phyloP scores from a whole-genome alignment of 2,888 invertebrate genomes.

The Pyrochroa serraticornis region DNA sequence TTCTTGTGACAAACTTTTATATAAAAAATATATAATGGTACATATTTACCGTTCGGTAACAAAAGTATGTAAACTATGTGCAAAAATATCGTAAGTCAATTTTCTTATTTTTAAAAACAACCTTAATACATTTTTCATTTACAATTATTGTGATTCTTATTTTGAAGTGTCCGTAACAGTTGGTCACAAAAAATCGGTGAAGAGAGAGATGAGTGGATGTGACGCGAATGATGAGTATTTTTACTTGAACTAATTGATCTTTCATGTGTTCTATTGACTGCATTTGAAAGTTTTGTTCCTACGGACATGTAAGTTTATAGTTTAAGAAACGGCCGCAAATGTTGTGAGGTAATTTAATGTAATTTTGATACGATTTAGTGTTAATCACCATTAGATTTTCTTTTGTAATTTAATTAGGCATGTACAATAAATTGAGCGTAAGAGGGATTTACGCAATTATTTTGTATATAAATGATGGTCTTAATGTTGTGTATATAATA shows the following conservation, averaged over 20 bases:
- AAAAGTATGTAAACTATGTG: conserved; percentile 7
- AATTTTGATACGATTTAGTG: conserved; percentile 22
- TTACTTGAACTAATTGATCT: background rate
- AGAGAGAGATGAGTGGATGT: too few relatives aligned
- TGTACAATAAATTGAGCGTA: conserved; percentile 17
- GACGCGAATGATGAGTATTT: too few relatives aligned
- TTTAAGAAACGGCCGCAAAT: conserved; percentile 1
- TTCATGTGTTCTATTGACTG: conserved; percentile 24
- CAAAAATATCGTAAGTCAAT: conserved; percentile 10
- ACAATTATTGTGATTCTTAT: conserved; percentile 3
- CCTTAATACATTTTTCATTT: background rate
- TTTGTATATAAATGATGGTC: conserved; percentile 27
- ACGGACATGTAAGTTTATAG: conserved; percentile 19
- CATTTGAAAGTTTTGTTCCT: conserved; percentile 26
- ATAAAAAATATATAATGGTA: conserved; percentile 10
- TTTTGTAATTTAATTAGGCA: conserved; percentile 17
- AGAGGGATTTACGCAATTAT: conserved; percentile 18
- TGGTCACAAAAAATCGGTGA: background rate
- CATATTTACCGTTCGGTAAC: conserved; percentile 21
- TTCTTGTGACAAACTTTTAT: conserved; percentile 15
- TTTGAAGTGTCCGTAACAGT: conserved; percentile 5
- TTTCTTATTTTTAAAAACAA: conserved; percentile 4
- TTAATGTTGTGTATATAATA: conserved; percentile 30
- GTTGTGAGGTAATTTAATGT: conserved; percentile 15
- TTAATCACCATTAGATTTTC: conserved; percentile 18